These are phyloP conservation scores for Temnothorax unifasciatus DNA, from an alignment of 2,888 invertebrate genomes.

Conservation along the genomic window DNA sequence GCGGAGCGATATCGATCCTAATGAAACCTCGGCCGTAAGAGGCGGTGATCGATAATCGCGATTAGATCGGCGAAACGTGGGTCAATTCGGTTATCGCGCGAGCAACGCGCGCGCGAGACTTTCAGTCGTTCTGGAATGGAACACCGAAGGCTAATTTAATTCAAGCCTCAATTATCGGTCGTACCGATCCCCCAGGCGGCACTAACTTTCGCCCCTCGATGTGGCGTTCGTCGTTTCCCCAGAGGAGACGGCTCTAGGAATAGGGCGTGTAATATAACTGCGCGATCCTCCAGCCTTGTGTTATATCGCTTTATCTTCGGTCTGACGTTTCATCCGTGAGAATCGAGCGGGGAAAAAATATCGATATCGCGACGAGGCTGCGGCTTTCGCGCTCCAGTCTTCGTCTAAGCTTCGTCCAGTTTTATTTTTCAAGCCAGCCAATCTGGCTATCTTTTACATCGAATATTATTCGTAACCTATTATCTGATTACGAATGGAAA, in stretches of 20 bases:
- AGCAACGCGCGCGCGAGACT: conserved; percentile 51
- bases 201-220: conserved; percentile 72
- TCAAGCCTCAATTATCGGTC: conserved; percentile 79
- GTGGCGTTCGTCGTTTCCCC: conserved; percentile 37
- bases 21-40: conserved; percentile 42
- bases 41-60: conserved; percentile 53
- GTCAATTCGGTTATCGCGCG: conserved; percentile 62
- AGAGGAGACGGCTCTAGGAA: conserved; percentile 30
- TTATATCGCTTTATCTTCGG: conserved; percentile 71
- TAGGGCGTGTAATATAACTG: conserved; percentile 64
- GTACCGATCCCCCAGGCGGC: conserved; percentile 73
- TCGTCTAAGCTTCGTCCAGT: too few relatives aligned
- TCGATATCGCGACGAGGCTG: neutral
- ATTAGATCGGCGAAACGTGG: conserved; percentile 51
- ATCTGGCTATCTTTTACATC: neutral
- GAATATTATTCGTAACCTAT: neutral
- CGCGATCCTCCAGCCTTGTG: conserved; percentile 45
- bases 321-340: conserved; percentile 74
- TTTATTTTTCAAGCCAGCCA: neutral
- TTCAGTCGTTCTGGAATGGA: conserved; percentile 66
- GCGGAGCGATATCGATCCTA: conserved; percentile 47
- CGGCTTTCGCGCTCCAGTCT: neutral
- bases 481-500: neutral
- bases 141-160: conserved; percentile 78
- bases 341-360: conserved; percentile 59